Evolutionary conservation across 2,797 vertebrate species (phyloP).

Genomic region (Microctenopoma steveboyesi): DNA sequence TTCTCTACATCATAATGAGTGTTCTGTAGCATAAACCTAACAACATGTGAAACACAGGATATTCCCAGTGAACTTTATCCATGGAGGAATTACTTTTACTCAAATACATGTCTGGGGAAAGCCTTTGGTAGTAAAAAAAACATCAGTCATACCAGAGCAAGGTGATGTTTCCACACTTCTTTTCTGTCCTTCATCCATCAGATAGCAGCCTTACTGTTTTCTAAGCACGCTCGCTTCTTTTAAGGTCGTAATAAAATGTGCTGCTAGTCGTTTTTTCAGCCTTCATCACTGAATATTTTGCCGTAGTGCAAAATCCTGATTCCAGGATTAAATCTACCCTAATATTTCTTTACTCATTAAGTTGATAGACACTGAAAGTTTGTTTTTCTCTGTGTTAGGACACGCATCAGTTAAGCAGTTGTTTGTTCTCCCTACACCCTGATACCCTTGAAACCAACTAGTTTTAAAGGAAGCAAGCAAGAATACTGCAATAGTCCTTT

Average conservation of each 20-base stretch:
- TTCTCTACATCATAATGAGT: too few relatives aligned
- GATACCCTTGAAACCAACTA: neutral
- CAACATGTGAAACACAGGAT: neutral
- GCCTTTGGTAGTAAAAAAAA: neutral
- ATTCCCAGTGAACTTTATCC: neutral
- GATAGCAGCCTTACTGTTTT: neutral
- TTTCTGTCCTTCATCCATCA: neutral
- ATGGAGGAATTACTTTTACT: neutral
- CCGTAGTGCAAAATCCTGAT: neutral
- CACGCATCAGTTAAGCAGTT: neutral
- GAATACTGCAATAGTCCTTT: neutral
- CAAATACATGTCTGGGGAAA: too few relatives aligned
- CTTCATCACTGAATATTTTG: neutral
- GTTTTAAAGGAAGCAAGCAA: neutral
- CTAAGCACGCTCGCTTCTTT: neutral
- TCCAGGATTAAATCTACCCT: neutral
- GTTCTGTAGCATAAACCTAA: neutral
- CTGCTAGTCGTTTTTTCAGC: neutral
- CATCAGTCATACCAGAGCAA: neutral
- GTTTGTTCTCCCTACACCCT: neutral
- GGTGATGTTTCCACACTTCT: neutral
- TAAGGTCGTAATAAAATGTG: neutral
- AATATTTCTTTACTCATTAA: too few relatives aligned
- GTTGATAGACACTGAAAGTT: neutral
- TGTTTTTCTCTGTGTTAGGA: neutral